These are phyloP conservation scores for Timema cristinae DNA, from an alignment of 2,888 invertebrate genomes.

Conservation along the genomic window DNA sequence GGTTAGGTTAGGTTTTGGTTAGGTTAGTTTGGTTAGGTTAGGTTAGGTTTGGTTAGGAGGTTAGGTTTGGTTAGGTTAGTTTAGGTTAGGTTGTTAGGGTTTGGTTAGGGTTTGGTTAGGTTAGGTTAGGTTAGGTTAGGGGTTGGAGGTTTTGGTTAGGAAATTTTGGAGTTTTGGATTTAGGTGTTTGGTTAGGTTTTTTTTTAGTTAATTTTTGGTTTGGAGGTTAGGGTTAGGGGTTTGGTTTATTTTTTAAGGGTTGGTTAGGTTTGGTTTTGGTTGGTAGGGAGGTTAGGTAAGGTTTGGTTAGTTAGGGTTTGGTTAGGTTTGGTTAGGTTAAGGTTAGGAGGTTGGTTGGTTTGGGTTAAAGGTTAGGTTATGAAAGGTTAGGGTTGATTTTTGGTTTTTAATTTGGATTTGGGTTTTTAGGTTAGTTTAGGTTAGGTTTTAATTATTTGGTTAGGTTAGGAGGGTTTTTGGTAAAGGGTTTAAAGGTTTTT, in stretches of 20 bases:
- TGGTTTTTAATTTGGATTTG: no score
- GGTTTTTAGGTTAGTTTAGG: conserved; percentile 15
- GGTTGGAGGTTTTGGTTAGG: conserved; percentile 8
- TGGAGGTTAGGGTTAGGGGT: conserved; percentile 15
- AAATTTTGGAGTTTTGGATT: no score
- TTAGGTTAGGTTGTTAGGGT: conserved; percentile 3
- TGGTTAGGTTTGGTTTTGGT: conserved; percentile 17
- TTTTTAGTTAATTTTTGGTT: conserved; percentile 3
- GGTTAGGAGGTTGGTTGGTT: no score
- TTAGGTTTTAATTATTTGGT: background rate
- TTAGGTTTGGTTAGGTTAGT: background rate
- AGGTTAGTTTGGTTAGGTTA: no score
- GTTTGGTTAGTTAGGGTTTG: conserved; percentile 20
- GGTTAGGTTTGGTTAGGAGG: no score
- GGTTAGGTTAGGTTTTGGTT: no score
- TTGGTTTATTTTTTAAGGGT: conserved; percentile 6
- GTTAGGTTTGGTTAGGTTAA: conserved; percentile 11
- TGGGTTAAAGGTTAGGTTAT: conserved; percentile 15
- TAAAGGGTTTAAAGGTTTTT: conserved; percentile 25
- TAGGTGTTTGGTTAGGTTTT: conserved; percentile 21
- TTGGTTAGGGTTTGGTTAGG: conserved; percentile 10
- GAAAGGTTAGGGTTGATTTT: no score
- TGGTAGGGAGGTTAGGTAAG: conserved; percentile 18
- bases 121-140: conserved; percentile 17
- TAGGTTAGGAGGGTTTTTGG: background rate